A percentile compares a stretch with the other conserved stretches of the same genome.
These are phyloP conservation scores for Drosophila ambigua DNA, from an alignment of 1,140 invertebrate species.

Conservation along the genomic window DNA sequence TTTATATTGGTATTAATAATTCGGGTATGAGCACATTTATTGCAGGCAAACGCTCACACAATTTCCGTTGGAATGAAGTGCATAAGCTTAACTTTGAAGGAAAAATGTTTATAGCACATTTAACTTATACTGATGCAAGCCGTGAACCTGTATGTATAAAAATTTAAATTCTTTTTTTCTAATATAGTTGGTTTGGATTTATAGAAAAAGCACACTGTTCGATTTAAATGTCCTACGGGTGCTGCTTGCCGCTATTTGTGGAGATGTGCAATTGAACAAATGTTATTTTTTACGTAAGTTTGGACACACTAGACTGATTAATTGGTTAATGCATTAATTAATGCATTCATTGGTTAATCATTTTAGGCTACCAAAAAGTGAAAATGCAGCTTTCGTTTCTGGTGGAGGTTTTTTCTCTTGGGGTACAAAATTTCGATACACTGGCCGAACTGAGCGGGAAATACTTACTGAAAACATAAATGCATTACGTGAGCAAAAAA, in stretches of 20 bases:
- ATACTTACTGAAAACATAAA: slow-evolving; percentile 89
- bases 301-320: not conserved
- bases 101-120: slow-evolving; percentile 98
- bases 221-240: slow-evolving; percentile 96
- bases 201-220: slow-evolving; percentile 98
- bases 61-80: slow-evolving; percentile 97
- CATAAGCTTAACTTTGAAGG: slow-evolving; percentile 98
- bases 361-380: slow-evolving; percentile 91
- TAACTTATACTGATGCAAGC: slow-evolving; percentile 88
- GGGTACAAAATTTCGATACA: slow-evolving; percentile 96
- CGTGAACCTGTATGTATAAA: slow-evolving; percentile 81
- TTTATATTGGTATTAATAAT: slow-evolving; percentile 98
- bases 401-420: slow-evolving; percentile 97
- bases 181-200: not conserved
- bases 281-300: slow-evolving; percentile 98
- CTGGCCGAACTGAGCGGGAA: slow-evolving; percentile 94
- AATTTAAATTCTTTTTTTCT: not conserved
- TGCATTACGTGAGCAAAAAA: slow-evolving; percentile 84
- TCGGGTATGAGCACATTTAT: slow-evolving; percentile 97
- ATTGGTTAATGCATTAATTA: too few relatives aligned
- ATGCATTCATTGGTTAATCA: slow-evolving; percentile 22
- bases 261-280: slow-evolving; percentile 98
- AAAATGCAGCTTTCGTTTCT: slow-evolving; percentile 93
- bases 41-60: slow-evolving; percentile 95
- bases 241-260: slow-evolving; percentile 96